Base-by-base conservation (phyloP, 1,140 invertebrate genomes). In the Zaprionus davidi region DNA sequence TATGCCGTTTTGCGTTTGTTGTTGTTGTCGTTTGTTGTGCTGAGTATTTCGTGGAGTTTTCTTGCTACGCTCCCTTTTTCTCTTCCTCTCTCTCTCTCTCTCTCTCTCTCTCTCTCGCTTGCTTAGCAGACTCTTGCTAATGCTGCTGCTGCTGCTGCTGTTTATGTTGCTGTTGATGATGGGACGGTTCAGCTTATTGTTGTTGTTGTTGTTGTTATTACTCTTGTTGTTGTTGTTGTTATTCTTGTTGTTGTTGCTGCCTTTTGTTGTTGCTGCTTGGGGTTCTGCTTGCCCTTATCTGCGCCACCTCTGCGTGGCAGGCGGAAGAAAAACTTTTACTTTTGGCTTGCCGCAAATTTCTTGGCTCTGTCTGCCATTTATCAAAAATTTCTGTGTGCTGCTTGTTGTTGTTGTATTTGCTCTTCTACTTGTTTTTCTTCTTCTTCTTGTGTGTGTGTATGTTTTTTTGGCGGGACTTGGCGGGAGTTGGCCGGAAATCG, bases 261-360 rank as follows among this genome's bases (percentile, higher is more conserved):
- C 49, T 24, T 20, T 36, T 59, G 34, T 26, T 58, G 15, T 58
- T 65, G 34, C 41, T 49, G 56, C 28, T 41, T 13, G 17, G 3
- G 20, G 20, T 5, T 49, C 44, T 55, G 56, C 15, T 34, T 38
- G 69, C 56, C 44, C 70, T 77, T 77, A 66, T 80, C 70, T 70
- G 24, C 31, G 78, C 51, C 62, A 69, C 64, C 75, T 73, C 59
- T 60, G 34, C 55, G 38, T 41, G 41, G 51, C 49, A 53, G 51
- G 24, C 53, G 31, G 22, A 2, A 11, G 20, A 5, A 51, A 67
- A 76, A 71, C 76, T 75, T 78, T 78, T 79, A 79, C 68, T 81
- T 81, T 69, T 70, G 71, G 66, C 78, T 78, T 71, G 76, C 76
- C 76, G 51, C 71, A 81, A 75, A 75, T 81, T 81, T 81, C 64